Percentiles rank a stretch among this genome's conserved stretches.
phyloP scores from a whole-genome alignment of 64 coral and sea anemone species.

The Montipora foliosa region DNA sequence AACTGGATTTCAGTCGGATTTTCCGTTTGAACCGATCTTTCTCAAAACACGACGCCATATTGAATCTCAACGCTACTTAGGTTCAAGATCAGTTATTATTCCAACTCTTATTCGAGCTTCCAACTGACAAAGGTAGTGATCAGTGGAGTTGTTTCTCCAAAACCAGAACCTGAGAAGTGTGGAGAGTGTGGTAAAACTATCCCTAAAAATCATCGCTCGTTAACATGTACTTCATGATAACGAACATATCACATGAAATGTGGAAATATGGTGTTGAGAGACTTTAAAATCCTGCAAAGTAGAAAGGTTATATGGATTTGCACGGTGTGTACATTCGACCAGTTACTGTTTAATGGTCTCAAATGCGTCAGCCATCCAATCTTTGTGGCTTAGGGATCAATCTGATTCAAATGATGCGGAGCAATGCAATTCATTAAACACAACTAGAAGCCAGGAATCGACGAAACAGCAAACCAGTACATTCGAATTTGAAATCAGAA shows the following conservation, averaged over 20 bases:
- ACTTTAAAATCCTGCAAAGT: background rate
- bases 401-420: background rate
- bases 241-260: background rate
- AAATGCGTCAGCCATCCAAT: background rate
- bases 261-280: background rate
- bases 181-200: background rate
- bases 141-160: too few species aligned
- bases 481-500: slow-evolving; percentile 2
- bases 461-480: background rate
- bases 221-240: background rate
- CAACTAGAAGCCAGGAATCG: background rate
- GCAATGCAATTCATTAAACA: slow-evolving; percentile 7
- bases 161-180: background rate
- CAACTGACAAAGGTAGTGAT: background rate
- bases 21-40: background rate
- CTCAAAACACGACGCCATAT: background rate
- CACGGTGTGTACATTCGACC: background rate
- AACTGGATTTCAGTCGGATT: background rate
- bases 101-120: background rate
- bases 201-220: background rate
- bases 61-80: background rate
- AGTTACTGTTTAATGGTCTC: background rate
- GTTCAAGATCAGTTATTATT: slow-evolving; percentile 9
- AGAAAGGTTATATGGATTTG: background rate
- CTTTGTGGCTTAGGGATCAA: background rate